Conservation (phyloP, 2,888 invertebrate genomes). For the Clostera curtula region DNA sequence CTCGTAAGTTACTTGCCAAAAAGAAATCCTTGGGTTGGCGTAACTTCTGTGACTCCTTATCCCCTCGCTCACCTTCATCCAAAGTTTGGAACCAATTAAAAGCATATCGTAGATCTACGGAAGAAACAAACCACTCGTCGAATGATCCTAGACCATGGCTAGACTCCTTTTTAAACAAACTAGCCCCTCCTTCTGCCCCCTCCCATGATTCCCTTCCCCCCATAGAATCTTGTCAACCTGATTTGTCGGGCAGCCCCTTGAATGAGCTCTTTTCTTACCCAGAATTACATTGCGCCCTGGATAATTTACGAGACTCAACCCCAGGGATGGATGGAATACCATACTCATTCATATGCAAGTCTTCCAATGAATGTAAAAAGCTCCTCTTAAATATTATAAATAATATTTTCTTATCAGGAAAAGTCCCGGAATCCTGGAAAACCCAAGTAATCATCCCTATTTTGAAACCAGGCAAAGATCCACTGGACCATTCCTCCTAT, state of each 20-base stretch:
- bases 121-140: no score
- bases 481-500: not conserved
- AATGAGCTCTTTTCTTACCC: no score
- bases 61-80: no score
- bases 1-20: no score
- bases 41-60: no score
- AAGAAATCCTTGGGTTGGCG: no score
- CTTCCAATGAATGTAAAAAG: not conserved
- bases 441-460: not conserved
- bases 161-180: no score
- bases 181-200: not conserved
- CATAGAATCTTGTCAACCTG: not conserved
- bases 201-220: not conserved
- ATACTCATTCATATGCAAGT: not conserved
- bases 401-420: not conserved
- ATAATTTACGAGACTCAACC: not conserved
- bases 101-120: no score
- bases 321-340: not conserved
- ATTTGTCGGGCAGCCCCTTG: no score
- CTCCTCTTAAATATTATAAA: not conserved
- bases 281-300: no score
- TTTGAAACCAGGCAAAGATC: not conserved
- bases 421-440: not conserved
- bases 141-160: no score
- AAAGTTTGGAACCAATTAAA: no score